Evolutionary conservation across 2,113 vertebrate genomes (phyloP), one percentile per base, ranked within the genome.

Genomic region (Zootoca vivipara): DNA sequence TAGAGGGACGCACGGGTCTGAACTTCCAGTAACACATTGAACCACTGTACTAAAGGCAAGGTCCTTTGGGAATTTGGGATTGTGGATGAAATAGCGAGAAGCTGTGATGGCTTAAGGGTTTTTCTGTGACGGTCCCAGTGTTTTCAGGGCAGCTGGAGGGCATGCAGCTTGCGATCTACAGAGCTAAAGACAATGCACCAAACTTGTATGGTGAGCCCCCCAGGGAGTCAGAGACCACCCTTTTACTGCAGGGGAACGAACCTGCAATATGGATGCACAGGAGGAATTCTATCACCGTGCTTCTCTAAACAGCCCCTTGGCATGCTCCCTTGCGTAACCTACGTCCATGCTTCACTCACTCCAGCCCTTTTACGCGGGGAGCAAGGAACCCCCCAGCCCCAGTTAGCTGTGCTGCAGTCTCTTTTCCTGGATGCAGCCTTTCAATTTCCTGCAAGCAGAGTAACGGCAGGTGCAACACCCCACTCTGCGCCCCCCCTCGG

Each of bases 401-500:
- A n/a, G 56, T 35, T n/a, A 77, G 40, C 22, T 77, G 35, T 7
- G 16, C 56, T 77, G 28, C 42, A 16, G 13, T 42, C 33, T 62
- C n/a, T 13, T 75, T 85, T 75, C 33, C 83, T 40, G 24, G 52
- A 75, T 40, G 16, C 13, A 62, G 83, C 20, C 35, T 75, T 85
- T 85, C 73, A 77, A 77, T 85, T 85, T 77, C 73, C 84, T 77
- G 73, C 58, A 75, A 42, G 73, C 46, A 85, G 56, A 75, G 38
- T 26, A 40, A 40, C 9, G 15, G 56, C 83, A 75, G 83, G 83
- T 85, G 83, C 56, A 42, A 85, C 75, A 40, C 52, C 18, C 58
- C 18, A 0, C 46, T 52, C 46, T 0, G 10, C 46, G n/a, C 46
- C 9, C 46, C 46, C 18, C 58, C 12, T 5, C 56, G n/a, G 84